phyloP scores from a whole-genome alignment of 2,888 invertebrate species.

The Drosophila incognita region DNA sequence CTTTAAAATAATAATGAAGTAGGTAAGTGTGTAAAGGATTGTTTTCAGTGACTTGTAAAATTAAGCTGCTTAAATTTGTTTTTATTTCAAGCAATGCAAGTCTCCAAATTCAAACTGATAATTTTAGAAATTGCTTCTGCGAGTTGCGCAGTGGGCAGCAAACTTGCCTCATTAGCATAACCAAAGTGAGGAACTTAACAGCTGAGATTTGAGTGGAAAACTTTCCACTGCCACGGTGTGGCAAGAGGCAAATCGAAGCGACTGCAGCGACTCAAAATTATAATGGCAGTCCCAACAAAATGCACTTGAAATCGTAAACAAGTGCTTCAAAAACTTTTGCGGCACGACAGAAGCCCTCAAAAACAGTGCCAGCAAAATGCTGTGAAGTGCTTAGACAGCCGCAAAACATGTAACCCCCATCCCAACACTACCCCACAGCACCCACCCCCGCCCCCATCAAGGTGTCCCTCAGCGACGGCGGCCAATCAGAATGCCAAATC shows the following conservation, averaged over 20 bases:
- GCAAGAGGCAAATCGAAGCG: constrained; percentile 32
- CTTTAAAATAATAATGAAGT: background rate
- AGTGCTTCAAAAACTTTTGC: constrained; percentile 70
- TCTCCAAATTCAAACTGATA: constrained; percentile 29
- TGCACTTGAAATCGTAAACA: constrained; percentile 77
- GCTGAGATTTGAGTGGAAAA: constrained; percentile 77
- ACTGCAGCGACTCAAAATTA: constrained; percentile 57
- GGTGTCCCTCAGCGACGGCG: constrained; percentile 18
- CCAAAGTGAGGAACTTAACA: constrained; percentile 56
- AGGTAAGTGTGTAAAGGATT: background rate
- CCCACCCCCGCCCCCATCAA: background rate
- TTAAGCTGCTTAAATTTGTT: background rate
- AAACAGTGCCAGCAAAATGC: constrained; percentile 56
- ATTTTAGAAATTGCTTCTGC: constrained; percentile 38
- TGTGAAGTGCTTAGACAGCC: constrained; percentile 30
- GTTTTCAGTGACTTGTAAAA: background rate
- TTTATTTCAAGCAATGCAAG: background rate
- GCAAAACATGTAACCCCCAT: constrained; percentile 13
- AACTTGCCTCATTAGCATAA: constrained; percentile 79
- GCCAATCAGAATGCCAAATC: constrained; percentile 54
- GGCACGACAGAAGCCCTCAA: constrained; percentile 59
- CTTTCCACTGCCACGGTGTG: constrained; percentile 38
- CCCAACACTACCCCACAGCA: background rate
- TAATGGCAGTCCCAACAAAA: constrained; percentile 64
- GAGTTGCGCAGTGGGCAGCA: constrained; percentile 33